Evolutionary conservation across 2,113 vertebrate genomes (phyloP).

Genomic region (Murina feae): DNA sequence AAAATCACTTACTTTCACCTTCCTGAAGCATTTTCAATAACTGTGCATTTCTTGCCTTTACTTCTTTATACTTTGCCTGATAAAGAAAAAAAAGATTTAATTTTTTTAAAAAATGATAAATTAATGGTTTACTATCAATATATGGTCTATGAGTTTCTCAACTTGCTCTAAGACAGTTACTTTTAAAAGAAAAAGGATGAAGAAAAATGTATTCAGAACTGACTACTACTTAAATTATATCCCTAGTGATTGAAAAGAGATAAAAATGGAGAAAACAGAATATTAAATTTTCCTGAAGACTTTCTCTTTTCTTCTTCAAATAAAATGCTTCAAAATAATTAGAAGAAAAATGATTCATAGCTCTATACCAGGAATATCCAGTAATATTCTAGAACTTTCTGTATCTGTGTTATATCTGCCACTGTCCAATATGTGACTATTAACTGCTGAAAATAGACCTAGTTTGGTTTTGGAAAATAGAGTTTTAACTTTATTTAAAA

Average conservation of each 20-base stretch:
- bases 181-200: slow-evolving; percentile 10
- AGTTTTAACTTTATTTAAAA: neutral
- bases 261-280: slow-evolving; percentile 22
- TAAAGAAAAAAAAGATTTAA: slow-evolving; percentile 50
- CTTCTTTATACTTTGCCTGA: slow-evolving; percentile 83
- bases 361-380: neutral
- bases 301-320: slow-evolving; percentile 25
- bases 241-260: neutral
- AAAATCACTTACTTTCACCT: slow-evolving; percentile 83
- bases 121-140: slow-evolving; percentile 11
- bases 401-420: neutral
- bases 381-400: neutral
- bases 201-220: slow-evolving; percentile 1
- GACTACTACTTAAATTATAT: slow-evolving; percentile 5
- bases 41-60: slow-evolving; percentile 83
- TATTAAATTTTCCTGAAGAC: slow-evolving; percentile 20
- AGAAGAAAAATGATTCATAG: neutral
- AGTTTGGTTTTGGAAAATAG: neutral
- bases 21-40: slow-evolving; percentile 84
- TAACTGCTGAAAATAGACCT: neutral
- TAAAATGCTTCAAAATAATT: slow-evolving; percentile 58
- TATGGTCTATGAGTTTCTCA: neutral
- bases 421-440: neutral
- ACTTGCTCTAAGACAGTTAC: neutral
- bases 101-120: slow-evolving; percentile 25